Percentiles rank a stretch among this genome's conserved stretches.
Conservation (phyloP, 2,113 vertebrate genomes). For the Alethe diademata region DNA sequence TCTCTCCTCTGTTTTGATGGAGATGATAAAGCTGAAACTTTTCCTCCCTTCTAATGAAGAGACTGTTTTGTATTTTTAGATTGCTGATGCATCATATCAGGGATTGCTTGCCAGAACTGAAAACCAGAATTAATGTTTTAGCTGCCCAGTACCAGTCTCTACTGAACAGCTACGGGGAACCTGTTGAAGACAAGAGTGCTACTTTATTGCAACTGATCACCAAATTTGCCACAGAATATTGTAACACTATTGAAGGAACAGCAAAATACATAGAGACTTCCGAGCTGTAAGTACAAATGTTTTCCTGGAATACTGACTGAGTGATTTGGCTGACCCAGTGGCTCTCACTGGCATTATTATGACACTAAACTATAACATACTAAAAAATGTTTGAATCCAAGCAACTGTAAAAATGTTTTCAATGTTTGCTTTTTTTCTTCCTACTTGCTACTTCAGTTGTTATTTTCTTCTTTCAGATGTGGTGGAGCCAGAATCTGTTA, state of each 20-base stretch:
- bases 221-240: constrained; percentile 98
- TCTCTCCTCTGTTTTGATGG: background rate
- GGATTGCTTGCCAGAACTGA: constrained; percentile 96
- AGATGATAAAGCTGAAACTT: background rate
- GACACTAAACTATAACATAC: background rate
- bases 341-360: background rate
- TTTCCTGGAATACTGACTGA: background rate
- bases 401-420: background rate
- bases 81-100: constrained; percentile 98
- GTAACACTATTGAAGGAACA: constrained; percentile 98
- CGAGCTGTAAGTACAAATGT: constrained; percentile 85
- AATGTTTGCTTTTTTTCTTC: background rate
- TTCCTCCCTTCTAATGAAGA: background rate
- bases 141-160: constrained; percentile 96
- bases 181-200: constrained; percentile 93
- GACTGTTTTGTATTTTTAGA: constrained; percentile 66
- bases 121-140: constrained; percentile 96
- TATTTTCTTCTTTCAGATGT: constrained; percentile 79
- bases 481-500: constrained; percentile 98
- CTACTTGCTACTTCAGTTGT: background rate
- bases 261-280: constrained; percentile 98
- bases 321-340: background rate
- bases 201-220: constrained; percentile 97
- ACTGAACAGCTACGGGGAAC: constrained; percentile 93
- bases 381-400: background rate